Evolutionary conservation across 2,888 invertebrate species (phyloP).

Genomic region (Nezara viridula): DNA sequence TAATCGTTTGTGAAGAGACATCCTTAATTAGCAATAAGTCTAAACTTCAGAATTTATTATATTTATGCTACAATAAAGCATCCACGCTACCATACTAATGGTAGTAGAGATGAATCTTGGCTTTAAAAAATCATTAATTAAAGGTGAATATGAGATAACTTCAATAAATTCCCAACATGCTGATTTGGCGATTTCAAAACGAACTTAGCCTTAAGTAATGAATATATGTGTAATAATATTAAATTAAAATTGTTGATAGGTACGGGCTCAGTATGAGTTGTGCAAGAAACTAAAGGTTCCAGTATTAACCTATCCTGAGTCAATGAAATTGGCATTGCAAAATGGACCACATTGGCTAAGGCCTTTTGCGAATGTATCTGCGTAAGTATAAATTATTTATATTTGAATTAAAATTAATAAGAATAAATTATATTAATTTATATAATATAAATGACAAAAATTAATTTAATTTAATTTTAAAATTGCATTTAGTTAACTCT

Average conservation of each 20-base stretch:
- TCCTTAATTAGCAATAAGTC: too few species aligned
- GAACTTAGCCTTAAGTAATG: background rate
- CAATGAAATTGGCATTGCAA: constrained; percentile 83
- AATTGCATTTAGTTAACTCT: background rate
- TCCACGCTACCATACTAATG: too few species aligned
- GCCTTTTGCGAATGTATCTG: constrained; percentile 75
- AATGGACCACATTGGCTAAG: constrained; percentile 79
- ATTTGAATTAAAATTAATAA: too few species aligned
- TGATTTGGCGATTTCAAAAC: background rate
- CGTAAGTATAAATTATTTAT: constrained; percentile 68
- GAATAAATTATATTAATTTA: too few species aligned
- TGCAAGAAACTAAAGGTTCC: constrained; percentile 79
- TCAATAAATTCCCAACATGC: background rate
- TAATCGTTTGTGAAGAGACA: too few species aligned
- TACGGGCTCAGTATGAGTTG: constrained; percentile 74
- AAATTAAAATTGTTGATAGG: constrained; percentile 67
- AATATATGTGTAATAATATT: background rate
- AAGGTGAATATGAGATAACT: too few species aligned
- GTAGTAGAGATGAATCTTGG: background rate
- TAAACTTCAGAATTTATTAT: too few species aligned
- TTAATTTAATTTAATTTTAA: background rate
- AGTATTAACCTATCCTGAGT: constrained; percentile 86
- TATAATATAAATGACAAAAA: too few species aligned
- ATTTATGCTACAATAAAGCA: too few species aligned
- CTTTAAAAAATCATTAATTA: too few species aligned